Percentiles rank a stretch among this genome's conserved stretches.
phyloP scores from a whole-genome alignment of 2,888 invertebrate species.

The Penaeus monodon region DNA sequence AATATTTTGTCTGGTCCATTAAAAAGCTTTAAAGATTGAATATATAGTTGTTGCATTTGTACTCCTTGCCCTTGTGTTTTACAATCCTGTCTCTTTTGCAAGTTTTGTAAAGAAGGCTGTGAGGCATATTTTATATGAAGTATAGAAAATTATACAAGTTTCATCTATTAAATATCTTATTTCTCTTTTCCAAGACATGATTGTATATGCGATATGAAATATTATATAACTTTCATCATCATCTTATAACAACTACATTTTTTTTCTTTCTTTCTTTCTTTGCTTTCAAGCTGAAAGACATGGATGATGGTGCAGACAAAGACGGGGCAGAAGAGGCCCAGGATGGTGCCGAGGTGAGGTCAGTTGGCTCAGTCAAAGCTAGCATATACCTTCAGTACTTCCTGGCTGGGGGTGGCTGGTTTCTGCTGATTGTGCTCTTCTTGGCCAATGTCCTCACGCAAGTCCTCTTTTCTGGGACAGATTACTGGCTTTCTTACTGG shows the following conservation, averaged over 20 bases:
- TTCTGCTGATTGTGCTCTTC: conserved; percentile 26
- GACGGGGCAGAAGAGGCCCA: conserved; percentile 10
- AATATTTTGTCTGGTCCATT: too few species aligned
- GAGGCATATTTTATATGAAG: too few species aligned
- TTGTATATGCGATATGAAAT: too few species aligned
- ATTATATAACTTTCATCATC: not conserved
- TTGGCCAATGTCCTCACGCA: conserved; percentile 42
- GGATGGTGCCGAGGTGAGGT: conserved; percentile 37
- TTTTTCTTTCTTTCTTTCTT: not conserved
- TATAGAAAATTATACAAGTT: too few species aligned
- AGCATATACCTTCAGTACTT: conserved; percentile 59
- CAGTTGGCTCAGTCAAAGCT: conserved; percentile 47
- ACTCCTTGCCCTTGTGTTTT: too few species aligned
- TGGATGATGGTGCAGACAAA: conserved; percentile 11
- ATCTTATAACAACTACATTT: not conserved
- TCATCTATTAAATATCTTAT: too few species aligned
- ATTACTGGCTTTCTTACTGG: conserved; percentile 64
- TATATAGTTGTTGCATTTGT: too few species aligned
- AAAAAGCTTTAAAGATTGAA: too few species aligned
- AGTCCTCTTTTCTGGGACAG: conserved; percentile 53
- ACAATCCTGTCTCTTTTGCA: too few species aligned
- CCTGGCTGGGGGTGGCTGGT: conserved; percentile 55
- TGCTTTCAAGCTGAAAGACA: conserved; percentile 20
- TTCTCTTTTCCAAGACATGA: too few species aligned
- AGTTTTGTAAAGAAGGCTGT: too few species aligned